Evolutionary conservation across 2,113 vertebrate genomes (phyloP), one percentile per base, ranked within the genome.

Genomic region (Holacanthus passer): DNA sequence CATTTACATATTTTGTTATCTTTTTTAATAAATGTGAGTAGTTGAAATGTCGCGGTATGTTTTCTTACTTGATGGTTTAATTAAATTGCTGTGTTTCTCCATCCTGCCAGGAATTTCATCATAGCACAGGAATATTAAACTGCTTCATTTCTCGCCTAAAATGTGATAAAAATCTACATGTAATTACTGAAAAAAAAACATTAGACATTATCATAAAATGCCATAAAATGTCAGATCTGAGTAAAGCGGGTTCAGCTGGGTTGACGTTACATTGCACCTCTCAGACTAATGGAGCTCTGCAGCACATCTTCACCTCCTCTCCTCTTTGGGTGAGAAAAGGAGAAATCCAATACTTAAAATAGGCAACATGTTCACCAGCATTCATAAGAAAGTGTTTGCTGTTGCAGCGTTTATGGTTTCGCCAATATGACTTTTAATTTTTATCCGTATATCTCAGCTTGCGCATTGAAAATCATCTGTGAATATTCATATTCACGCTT

Each of bases 401-500:
- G 31, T 9, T 48, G 7, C 7, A 6, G 2, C 27, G 22, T 64
- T 37, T 22, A 32, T 17, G 17, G 17, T 24, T 47, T 35, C 41
- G 35, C 22, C 9, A 3, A 22, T n/a, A 37, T 3, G 41, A 68
- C 19, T 67, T 29, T 60, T 19, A n/a, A 70, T 70, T 39, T 55
- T 16, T 10, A 29, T 74, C 35, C 4, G 2, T 37, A 37, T 37
- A 37, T 52, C 64, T 72, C 55, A 77, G 39, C 11, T 20, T 65
- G 39, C 19, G 39, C 48, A 29, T 75, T 63, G 35, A 55, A 68
- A 70, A 22, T 65, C 24, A 63, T 35, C 53, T 77, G 60, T 71
- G 58, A 75, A 74, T 82, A 62, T 76, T 81, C 41, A 73, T 24
- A 58, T 77, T 80, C 27, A 68, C 20, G 41, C 39, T 63, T 58